Conservation (phyloP, 2,113 vertebrate genomes). For the Propithecus coquereli region DNA sequence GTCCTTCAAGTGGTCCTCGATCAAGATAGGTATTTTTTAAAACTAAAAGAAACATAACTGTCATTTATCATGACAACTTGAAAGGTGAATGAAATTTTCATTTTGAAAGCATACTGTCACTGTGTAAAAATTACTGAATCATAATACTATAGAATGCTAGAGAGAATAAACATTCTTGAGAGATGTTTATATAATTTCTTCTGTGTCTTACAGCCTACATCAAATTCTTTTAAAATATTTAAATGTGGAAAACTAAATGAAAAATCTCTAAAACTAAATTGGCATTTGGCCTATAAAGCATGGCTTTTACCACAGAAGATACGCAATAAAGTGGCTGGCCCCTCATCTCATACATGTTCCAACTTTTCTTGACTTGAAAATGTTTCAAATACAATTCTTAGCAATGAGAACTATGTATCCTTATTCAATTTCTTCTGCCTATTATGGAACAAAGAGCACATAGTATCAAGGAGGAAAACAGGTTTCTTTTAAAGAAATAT, state of each 20-base stretch:
- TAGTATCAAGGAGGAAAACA: neutral
- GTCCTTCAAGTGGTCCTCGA: neutral
- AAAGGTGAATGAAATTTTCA: neutral
- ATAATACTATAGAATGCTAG: neutral
- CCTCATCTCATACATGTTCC: neutral
- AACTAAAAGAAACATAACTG: neutral
- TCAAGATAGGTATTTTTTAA: neutral
- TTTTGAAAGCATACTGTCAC: neutral
- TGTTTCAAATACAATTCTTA: neutral
- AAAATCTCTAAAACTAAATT: slow-evolving; percentile 21
- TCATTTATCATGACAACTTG: neutral
- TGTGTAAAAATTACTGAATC: neutral
- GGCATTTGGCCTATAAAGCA: neutral
- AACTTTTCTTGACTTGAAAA: neutral
- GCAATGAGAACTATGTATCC: too few species aligned
- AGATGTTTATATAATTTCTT: neutral
- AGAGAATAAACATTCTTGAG: neutral
- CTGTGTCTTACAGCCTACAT: neutral
- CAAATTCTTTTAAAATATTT: neutral
- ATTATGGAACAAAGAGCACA: neutral
- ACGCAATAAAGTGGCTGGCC: neutral
- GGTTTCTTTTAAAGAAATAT: neutral
- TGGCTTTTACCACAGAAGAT: neutral
- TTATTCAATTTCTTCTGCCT: neutral
- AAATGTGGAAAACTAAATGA: neutral